Conservation (phyloP, 2,113 vertebrate genomes). For the Ammospiza caudacuta region DNA sequence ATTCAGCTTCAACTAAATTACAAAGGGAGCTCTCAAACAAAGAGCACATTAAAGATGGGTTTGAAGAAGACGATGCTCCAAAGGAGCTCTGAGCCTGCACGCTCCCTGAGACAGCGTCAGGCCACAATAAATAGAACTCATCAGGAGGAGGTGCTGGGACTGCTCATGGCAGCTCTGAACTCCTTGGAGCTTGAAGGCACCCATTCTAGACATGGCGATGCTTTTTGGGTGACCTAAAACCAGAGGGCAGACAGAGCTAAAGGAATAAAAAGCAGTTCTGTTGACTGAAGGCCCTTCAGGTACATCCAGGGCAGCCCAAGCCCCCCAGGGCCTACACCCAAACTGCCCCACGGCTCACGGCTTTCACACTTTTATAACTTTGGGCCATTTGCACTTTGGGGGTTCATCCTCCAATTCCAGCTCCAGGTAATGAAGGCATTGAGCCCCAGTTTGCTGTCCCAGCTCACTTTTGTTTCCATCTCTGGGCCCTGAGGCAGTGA, state of each 20-base stretch:
- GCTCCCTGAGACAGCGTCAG: neutral
- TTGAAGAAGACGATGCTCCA: neutral
- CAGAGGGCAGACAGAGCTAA: neutral
- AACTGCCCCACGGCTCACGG: neutral
- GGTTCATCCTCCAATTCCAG: neutral
- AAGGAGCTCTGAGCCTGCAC: neutral
- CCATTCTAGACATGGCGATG: neutral
- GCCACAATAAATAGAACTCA: neutral
- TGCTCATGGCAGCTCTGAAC: neutral
- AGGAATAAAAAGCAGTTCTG: neutral
- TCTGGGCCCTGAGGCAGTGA: neutral
- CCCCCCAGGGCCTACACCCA: neutral
- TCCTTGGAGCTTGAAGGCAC: neutral
- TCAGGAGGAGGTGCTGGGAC: neutral
- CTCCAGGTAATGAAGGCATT: neutral
- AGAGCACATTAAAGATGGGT: neutral
- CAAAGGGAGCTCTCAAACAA: slow-evolving; percentile 21
- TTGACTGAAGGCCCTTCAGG: neutral
- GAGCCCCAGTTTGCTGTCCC: neutral
- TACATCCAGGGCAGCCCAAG: neutral
- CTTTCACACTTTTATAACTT: neutral
- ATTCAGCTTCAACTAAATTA: slow-evolving; percentile 3
- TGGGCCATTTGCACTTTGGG: neutral
- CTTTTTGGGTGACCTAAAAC: neutral
- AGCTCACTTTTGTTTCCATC: neutral